Conservation (phyloP, 2,797 vertebrate species). For the Chloroceryle inda region DNA sequence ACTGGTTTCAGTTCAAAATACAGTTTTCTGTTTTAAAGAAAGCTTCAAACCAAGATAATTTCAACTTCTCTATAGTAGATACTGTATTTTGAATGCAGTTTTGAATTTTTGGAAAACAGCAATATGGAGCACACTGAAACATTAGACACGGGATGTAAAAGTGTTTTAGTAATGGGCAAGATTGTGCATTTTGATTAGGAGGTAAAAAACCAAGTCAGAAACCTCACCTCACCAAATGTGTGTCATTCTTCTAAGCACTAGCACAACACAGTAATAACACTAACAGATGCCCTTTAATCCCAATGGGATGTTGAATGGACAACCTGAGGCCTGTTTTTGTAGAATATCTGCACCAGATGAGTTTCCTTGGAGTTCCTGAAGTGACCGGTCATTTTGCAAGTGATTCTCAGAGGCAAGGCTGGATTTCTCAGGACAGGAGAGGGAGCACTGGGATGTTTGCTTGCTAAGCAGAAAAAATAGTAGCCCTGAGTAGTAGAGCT, state of each 20-base stretch:
- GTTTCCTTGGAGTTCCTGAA: background rate
- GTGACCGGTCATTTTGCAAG: rapidly evolving
- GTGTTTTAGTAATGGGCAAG: background rate
- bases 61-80: background rate
- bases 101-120: background rate
- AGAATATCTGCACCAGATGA: background rate
- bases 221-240: background rate
- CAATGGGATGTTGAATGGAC: rapidly evolving
- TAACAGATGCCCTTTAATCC: background rate
- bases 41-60: background rate
- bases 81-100: background rate
- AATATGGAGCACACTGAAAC: background rate
- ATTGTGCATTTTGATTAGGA: background rate
- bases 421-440: background rate
- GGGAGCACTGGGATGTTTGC: background rate
- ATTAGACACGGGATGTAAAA: background rate
- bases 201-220: too few species aligned
- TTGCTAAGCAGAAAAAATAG: background rate
- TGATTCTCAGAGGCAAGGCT: background rate
- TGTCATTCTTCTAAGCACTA: background rate
- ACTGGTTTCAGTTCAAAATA: background rate
- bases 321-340: background rate
- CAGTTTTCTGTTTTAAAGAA: background rate
- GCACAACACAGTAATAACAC: rapidly evolving
- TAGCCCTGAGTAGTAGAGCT: background rate